Conservation (phyloP, 2,113 vertebrate species). For the Muntiacus muntjak region DNA sequence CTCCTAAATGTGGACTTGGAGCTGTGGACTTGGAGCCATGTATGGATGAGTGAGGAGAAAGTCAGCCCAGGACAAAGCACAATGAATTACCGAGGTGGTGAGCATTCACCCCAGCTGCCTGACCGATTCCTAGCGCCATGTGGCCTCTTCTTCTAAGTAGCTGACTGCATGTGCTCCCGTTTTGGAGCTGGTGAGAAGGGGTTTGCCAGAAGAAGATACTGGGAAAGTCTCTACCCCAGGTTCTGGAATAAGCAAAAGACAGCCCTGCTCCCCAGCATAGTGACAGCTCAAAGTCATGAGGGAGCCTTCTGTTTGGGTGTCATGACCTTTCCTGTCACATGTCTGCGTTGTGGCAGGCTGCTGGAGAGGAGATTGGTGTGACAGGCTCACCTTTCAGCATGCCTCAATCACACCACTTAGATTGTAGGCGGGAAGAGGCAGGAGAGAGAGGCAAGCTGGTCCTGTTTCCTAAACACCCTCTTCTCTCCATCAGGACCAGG, state of each 20-base stretch:
- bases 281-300: constrained; percentile 34
- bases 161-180: background rate
- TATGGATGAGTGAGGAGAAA: background rate
- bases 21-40: background rate
- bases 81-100: background rate
- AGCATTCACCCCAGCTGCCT: background rate
- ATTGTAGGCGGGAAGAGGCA: background rate
- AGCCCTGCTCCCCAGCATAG: background rate
- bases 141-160: background rate
- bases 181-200: background rate
- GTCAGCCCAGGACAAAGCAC: background rate
- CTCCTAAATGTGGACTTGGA: background rate
- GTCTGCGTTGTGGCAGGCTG: background rate
- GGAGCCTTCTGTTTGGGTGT: constrained; percentile 27
- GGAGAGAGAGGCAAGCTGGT: background rate
- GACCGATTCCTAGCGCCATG: background rate
- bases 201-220: background rate
- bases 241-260: background rate
- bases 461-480: background rate
- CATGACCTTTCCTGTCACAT: constrained; percentile 52
- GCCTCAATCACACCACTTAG: constrained; percentile 32
- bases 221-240: background rate
- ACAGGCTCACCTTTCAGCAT: constrained; percentile 55
- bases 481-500: background rate
- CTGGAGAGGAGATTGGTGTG: constrained; percentile 29